Conservation (phyloP, 1,140 invertebrate genomes). For the Dendrolimus kikuchii region DNA sequence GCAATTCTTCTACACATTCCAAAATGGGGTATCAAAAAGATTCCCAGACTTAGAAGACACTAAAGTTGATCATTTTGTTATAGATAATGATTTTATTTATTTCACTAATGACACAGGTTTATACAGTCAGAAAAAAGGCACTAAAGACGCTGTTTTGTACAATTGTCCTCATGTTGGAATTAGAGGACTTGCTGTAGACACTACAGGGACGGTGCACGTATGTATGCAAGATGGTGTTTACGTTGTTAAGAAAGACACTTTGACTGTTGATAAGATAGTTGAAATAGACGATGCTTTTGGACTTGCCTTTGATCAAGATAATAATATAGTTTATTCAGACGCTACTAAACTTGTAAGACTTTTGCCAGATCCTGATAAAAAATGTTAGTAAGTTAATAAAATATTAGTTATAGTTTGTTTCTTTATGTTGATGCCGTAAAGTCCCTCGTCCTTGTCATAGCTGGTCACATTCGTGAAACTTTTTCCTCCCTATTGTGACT, state of each 20-base stretch:
- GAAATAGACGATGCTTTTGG: constrained; percentile 40
- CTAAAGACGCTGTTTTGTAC: constrained; percentile 31
- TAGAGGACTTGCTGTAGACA: constrained; percentile 36
- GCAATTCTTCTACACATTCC: constrained; percentile 42
- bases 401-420: neutral
- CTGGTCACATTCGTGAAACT: neutral
- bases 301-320: constrained; percentile 43
- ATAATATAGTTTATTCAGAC: constrained; percentile 52
- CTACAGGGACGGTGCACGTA: constrained; percentile 31
- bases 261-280: constrained; percentile 29
- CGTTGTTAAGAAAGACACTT: constrained; percentile 23
- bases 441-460: neutral
- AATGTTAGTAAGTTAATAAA: constrained; percentile 16
- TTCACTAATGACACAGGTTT: constrained; percentile 43
- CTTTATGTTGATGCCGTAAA: neutral
- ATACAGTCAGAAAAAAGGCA: constrained; percentile 40
- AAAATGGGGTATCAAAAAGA: constrained; percentile 26
- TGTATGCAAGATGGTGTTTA: constrained; percentile 45
- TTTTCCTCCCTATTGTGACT: no score
- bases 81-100: constrained; percentile 41
- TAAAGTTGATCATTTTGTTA: constrained; percentile 44
- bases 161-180: constrained; percentile 18
- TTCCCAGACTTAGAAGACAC: constrained; percentile 50
- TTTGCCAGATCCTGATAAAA: constrained; percentile 29
- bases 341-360: constrained; percentile 30